Evolutionary conservation across 1,140 invertebrate species (phyloP).

Genomic region (Alviniconcha marisindica): DNA sequence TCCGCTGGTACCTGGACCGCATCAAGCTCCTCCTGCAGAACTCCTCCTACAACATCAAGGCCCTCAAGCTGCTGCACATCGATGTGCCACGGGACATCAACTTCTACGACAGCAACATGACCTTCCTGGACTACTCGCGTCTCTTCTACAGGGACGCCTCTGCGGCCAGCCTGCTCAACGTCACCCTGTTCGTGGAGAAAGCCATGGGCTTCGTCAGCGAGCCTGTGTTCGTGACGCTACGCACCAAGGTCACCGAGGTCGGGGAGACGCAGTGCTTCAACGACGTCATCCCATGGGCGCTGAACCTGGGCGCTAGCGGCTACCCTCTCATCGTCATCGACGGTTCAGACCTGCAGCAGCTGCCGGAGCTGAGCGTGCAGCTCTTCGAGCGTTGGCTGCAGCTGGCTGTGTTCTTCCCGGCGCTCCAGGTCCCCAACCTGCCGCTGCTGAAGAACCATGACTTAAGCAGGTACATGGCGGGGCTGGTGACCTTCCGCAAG

Average conservation of each 20-base stretch:
- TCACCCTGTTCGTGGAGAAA: constrained; percentile 47
- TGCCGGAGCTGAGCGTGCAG: constrained; percentile 82
- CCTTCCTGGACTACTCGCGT: constrained; percentile 51
- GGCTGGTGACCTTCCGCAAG: constrained; percentile 83
- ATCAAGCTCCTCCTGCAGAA: constrained; percentile 31
- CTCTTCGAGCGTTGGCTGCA: constrained; percentile 93
- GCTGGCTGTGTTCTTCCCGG: constrained; percentile 89
- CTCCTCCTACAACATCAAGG: constrained; percentile 39
- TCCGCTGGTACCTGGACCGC: constrained; percentile 43
- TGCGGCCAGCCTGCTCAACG: constrained; percentile 39
- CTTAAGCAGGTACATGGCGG: constrained; percentile 81
- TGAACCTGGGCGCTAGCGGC: constrained; percentile 89
- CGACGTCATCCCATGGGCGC: constrained; percentile 84
- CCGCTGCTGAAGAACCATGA: constrained; percentile 90
- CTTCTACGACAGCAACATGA: constrained; percentile 50
- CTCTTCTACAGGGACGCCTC: constrained; percentile 45
- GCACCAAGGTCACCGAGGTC: constrained; percentile 37
- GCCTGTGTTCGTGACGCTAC: constrained; percentile 44
- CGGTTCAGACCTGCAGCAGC: constrained; percentile 92
- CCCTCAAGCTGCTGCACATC: constrained; percentile 50
- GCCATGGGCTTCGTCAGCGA: constrained; percentile 51
- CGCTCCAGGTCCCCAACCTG: constrained; percentile 89
- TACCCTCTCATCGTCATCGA: constrained; percentile 92
- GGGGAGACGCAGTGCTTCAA: constrained; percentile 46
- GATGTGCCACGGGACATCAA: constrained; percentile 46